Percentiles rank a stretch among this genome's conserved stretches.
Evolutionary conservation across 2,113 vertebrate species (phyloP).

Genomic region (Panthera uncia): DNA sequence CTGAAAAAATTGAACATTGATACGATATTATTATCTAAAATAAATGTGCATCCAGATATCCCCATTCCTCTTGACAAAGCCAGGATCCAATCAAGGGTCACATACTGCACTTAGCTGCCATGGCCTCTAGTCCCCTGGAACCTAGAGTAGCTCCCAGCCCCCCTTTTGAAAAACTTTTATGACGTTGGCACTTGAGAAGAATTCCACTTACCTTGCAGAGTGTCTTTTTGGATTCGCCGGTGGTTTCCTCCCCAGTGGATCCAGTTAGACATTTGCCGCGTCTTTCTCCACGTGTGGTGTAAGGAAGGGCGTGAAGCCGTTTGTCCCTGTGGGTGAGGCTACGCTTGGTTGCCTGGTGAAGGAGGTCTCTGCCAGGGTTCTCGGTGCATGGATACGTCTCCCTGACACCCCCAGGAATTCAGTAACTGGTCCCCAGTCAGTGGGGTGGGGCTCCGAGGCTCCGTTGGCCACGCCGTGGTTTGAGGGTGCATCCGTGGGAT

Average conservation of each 20-base stretch:
- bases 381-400: no score
- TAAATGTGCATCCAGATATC: not conserved
- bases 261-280: not conserved
- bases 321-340: not conserved
- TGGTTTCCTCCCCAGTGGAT: not conserved
- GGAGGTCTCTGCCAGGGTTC: not conserved
- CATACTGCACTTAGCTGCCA: no score
- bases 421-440: not conserved
- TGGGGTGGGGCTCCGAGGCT: not conserved
- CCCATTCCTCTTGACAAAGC: not conserved
- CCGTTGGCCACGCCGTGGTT: no score
- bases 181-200: not conserved
- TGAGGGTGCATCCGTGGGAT: no score
- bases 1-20: not conserved
- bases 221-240: not conserved
- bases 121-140: not conserved
- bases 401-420: no score
- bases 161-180: not conserved
- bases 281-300: rapidly evolving
- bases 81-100: not conserved
- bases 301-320: not conserved
- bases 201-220: not conserved
- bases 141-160: no score
- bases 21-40: not conserved
- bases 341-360: no score